Conservation (phyloP, 2,113 vertebrate species). For the Sinocyclocheilus rhinocerous region DNA sequence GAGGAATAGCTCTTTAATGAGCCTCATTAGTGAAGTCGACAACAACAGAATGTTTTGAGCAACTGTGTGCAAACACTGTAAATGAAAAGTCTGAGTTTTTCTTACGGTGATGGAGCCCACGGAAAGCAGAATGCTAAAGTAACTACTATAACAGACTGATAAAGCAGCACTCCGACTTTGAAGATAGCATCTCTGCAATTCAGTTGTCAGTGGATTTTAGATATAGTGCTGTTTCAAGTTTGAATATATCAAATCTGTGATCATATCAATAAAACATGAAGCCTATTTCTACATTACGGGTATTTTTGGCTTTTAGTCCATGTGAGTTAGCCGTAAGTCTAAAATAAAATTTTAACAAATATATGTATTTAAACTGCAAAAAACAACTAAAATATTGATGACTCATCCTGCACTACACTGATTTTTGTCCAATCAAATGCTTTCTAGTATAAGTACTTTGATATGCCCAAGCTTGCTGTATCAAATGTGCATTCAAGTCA, state of each 20-base stretch:
- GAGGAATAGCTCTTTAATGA: not conserved
- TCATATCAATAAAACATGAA: not conserved
- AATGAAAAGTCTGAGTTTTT: not conserved
- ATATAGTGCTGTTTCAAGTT: not conserved
- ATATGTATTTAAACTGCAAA: no score
- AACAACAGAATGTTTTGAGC: not conserved
- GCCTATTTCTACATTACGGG: not conserved
- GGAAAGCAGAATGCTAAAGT: not conserved
- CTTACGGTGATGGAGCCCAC: not conserved
- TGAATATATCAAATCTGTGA: not conserved
- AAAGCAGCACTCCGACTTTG: not conserved
- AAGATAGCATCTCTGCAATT: not conserved
- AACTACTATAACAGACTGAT: not conserved
- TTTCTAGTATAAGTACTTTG: no score
- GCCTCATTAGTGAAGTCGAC: conserved; percentile 1
- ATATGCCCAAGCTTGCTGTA: no score
- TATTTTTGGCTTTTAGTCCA: not conserved
- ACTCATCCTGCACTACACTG: no score
- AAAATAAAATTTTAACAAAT: no score
- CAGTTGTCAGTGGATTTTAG: not conserved
- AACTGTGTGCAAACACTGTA: not conserved
- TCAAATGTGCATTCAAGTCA: no score
- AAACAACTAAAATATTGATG: no score
- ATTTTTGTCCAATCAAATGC: no score
- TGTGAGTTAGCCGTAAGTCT: not conserved